phyloP scores from a whole-genome alignment of 2,888 invertebrate species.

The Hybos culiciformis region DNA sequence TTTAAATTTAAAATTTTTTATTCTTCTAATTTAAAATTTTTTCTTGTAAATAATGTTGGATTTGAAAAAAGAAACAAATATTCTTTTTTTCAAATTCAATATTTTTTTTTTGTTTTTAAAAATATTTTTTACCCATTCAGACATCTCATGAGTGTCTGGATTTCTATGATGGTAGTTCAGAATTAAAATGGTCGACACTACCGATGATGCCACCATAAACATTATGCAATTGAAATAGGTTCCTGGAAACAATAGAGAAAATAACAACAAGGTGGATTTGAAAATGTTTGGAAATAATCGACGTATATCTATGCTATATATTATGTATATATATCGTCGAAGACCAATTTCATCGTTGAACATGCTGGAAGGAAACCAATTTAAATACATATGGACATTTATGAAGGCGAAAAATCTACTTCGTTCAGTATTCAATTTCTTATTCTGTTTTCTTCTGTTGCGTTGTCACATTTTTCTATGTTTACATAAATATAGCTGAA shows the following conservation, averaged over 20 bases:
- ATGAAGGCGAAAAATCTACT: slow-evolving; percentile 1
- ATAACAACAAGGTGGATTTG: not conserved
- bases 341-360: not conserved
- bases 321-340: not conserved
- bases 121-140: slow-evolving; percentile 81
- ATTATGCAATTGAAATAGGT: slow-evolving; percentile 99
- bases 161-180: slow-evolving; percentile 96
- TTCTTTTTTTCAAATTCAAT: not conserved
- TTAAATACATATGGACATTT: slow-evolving; percentile 4
- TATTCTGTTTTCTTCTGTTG: slow-evolving; percentile 14
- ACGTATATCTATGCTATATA: too few species aligned
- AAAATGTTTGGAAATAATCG: too few species aligned
- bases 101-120: slow-evolving; percentile 18
- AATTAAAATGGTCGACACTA: slow-evolving; percentile 94
- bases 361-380: slow-evolving; percentile 2
- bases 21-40: not conserved
- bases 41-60: not conserved
- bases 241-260: slow-evolving; percentile 46
- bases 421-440: slow-evolving; percentile 19
- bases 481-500: too few species aligned
- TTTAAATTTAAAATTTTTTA: not conserved
- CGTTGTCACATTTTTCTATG: too few species aligned
- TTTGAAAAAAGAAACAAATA: not conserved
- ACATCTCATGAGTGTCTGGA: slow-evolving; percentile 94
- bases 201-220: slow-evolving; percentile 98